Base-by-base conservation (phyloP, 2,888 invertebrate genomes). In the Eupithecia dodoneata region DNA sequence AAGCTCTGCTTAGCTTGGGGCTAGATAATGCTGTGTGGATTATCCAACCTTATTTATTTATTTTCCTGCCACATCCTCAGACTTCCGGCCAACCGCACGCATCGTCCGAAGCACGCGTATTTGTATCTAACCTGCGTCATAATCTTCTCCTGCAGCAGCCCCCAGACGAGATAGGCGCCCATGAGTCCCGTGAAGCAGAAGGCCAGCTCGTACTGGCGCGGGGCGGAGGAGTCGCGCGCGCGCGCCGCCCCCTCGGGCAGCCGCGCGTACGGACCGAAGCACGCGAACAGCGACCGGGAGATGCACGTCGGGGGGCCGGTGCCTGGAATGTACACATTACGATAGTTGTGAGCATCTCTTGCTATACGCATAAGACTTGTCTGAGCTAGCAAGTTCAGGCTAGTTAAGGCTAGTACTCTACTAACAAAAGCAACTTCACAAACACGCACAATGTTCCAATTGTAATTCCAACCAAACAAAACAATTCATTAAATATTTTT, bases 81-180 rank as follows among this genome's bases (percentile, higher is more conserved):
- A 45, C 7, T 45, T 7, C 45, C 7, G 45, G 45, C 45, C 30
- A 30, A 45, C 45, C 45, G 7, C 45, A 45, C 7, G 30, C 30
- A 30, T 30, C 30, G 45, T 45, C 45, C 45, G 45, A 7, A 45
- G 5, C 55, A 42, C 59, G 13, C 6, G 55, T 44, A 18, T 72
- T 6, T 72, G 47, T 41, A 0, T 45, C 74, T 63, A 9, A 97
- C 97, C 95, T 97, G 97, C 0, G 99, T 99, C 98, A 99, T 99
- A 77, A 99, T 98, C 94, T 99, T 98, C 93, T 99, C 99, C 92
- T 99, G 99, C 79, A 99, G 95, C 79, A 99, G 96, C 7, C 99
- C 99, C 99, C 99, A 99, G 77, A 98, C 97, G 45, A 99, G 95
- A 89, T 99, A 99, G 63, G 99, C 97, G 6, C 96, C 95, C 96